These are phyloP conservation scores for Pipistrellus pygmaeus DNA, from an alignment of 2,797 vertebrate species.

Conservation along the genomic window DNA sequence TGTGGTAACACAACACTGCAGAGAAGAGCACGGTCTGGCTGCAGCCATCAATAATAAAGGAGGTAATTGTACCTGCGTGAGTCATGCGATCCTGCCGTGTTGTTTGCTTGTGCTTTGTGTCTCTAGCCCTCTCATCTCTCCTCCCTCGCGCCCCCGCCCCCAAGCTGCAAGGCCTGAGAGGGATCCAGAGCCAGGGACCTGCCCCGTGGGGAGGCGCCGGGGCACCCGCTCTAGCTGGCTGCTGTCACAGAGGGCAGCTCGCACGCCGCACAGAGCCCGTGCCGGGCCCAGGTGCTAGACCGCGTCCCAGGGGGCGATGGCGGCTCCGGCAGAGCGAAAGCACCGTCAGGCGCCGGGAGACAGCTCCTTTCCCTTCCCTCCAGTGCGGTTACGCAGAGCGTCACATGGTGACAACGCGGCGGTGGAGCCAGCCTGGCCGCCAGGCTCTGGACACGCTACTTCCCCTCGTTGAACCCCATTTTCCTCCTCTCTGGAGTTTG, in stretches of 20 bases:
- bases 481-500: neutral
- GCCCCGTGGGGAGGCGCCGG: neutral
- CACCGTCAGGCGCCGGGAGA: neutral
- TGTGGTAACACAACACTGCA: neutral
- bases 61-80: neutral
- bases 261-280: fast-evolving
- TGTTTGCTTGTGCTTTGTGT: neutral
- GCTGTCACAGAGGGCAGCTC: no score
- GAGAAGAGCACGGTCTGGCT: neutral
- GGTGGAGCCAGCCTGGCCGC: neutral
- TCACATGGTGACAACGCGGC: neutral
- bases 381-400: neutral
- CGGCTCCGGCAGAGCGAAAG: neutral
- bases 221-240: neutral
- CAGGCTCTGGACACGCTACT: neutral
- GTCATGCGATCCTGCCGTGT: neutral
- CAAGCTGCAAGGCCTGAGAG: neutral
- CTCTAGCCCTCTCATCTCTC: neutral
- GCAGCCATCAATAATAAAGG: constrained; percentile 74
- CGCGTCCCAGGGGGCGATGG: neutral
- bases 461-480: neutral
- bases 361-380: neutral
- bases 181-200: neutral
- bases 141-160: fast-evolving
- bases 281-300: neutral